Evolutionary conservation across 1,140 invertebrate species (phyloP).

Genomic region (Ceratina australensis): DNA sequence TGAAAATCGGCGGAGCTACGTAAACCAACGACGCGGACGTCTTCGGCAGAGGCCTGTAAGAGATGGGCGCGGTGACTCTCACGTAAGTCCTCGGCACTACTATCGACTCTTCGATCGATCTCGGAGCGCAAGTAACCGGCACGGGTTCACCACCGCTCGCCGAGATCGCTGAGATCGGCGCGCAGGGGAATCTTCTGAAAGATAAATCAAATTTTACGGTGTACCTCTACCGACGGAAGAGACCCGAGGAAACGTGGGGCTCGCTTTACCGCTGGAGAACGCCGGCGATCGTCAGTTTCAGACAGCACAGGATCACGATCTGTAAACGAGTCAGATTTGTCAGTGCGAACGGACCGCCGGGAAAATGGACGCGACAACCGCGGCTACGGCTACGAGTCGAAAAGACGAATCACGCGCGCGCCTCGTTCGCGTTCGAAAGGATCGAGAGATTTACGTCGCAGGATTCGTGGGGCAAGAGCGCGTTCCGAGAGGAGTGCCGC

Average conservation of each 20-base stretch:
- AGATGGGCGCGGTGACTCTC: conserved; percentile 57
- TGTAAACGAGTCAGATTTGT: neutral
- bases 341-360: neutral
- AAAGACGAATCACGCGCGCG: no score
- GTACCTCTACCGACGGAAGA: no score
- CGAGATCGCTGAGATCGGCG: conserved; percentile 34
- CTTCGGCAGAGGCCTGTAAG: conserved; percentile 60
- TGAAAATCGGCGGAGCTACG: conserved; percentile 63
- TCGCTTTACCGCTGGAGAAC: conserved; percentile 38
- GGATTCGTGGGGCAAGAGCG: conserved; percentile 6
- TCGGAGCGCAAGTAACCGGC: conserved; percentile 56
- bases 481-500: conserved; percentile 19
- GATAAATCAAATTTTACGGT: conserved; percentile 10
- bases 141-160: conserved; percentile 14
- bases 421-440: conserved; percentile 1
- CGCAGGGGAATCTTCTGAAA: conserved; percentile 53
- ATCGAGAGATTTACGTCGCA: neutral
- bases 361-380: no score
- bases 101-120: conserved; percentile 21
- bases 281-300: conserved; percentile 16
- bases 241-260: no score
- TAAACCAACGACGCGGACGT: conserved; percentile 61
- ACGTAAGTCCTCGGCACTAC: conserved; percentile 60
- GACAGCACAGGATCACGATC: conserved; percentile 20
- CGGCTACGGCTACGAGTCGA: no score